A percentile compares a stretch with the other conserved stretches of the same genome.
These are phyloP conservation scores for Brachypalpus laphriformis DNA, from an alignment of 2,888 invertebrate genomes.

Conservation along the genomic window DNA sequence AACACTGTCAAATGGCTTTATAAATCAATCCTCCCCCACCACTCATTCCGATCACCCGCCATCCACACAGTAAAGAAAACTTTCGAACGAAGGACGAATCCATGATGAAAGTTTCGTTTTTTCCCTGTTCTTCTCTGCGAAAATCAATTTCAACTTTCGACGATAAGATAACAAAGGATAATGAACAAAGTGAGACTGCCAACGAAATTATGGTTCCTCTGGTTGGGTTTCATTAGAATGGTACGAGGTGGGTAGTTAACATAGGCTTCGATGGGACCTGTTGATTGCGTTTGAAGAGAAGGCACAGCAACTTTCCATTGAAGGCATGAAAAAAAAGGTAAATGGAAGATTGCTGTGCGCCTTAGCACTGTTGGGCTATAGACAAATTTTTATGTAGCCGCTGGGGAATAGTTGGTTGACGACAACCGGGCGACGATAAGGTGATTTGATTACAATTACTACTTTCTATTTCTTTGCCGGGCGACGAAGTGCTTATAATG, in stretches of 20 bases:
- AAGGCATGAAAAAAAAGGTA: not conserved
- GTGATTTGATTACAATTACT: slow-evolving; percentile 12
- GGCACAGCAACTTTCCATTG: slow-evolving; percentile 2
- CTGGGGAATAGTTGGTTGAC: not conserved
- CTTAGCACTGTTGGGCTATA: not conserved
- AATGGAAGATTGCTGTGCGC: not conserved
- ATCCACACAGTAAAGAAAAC: not conserved
- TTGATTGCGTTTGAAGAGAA: slow-evolving; percentile 10
- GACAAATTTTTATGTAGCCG: not conserved
- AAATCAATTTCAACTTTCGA: slow-evolving; percentile 64
- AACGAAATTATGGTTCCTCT: slow-evolving; percentile 37
- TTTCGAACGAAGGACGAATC: not conserved
- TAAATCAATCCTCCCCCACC: slow-evolving; percentile 33
- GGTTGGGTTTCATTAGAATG: slow-evolving; percentile 11
- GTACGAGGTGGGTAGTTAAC: not conserved
- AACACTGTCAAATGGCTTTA: slow-evolving; percentile 64
- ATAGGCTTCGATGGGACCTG: slow-evolving; percentile 18
- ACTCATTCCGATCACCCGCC: not conserved
- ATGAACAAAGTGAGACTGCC: slow-evolving; percentile 4
- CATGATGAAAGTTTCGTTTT: slow-evolving; percentile 11
- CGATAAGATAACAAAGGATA: slow-evolving; percentile 45
- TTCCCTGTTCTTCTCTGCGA: slow-evolving; percentile 14
- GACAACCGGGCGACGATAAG: not conserved
- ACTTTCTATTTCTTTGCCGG: not conserved
- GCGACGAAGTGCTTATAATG: slow-evolving; percentile 17